Conservation (phyloP, 2,888 invertebrate species). For the Oxyteleia sp. region DNA sequence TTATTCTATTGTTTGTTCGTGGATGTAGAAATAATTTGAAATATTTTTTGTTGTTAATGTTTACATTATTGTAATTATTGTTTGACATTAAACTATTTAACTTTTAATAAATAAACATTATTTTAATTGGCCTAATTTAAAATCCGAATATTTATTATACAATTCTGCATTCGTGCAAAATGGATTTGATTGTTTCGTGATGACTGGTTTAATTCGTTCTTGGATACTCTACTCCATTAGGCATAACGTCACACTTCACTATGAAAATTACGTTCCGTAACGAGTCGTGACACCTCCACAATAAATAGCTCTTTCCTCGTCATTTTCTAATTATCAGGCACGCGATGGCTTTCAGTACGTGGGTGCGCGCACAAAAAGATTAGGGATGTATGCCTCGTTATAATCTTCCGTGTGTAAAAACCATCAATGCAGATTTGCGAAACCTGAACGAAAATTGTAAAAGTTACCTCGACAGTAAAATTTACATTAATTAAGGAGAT, state of each 20-base stretch:
- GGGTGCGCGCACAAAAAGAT: background rate
- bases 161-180: background rate
- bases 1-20: no score
- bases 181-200: background rate
- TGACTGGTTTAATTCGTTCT: background rate
- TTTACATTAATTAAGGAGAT: background rate
- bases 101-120: no score
- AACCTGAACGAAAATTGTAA: background rate
- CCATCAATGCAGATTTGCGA: background rate
- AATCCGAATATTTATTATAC: background rate
- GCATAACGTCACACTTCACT: conserved; percentile 6
- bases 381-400: background rate
- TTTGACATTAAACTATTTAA: no score
- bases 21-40: no score
- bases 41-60: no score
- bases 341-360: background rate
- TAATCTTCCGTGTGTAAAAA: background rate
- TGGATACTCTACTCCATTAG: background rate
- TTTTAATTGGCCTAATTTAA: background rate
- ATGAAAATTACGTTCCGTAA: conserved; percentile 5
- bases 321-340: conserved; percentile 14
- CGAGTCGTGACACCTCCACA: conserved; percentile 22
- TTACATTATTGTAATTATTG: no score
- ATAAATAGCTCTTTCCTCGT: conserved; percentile 10
- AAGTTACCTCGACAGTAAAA: background rate